Conservation (phyloP, 2,113 vertebrate species). For the Scolopax mira region DNA sequence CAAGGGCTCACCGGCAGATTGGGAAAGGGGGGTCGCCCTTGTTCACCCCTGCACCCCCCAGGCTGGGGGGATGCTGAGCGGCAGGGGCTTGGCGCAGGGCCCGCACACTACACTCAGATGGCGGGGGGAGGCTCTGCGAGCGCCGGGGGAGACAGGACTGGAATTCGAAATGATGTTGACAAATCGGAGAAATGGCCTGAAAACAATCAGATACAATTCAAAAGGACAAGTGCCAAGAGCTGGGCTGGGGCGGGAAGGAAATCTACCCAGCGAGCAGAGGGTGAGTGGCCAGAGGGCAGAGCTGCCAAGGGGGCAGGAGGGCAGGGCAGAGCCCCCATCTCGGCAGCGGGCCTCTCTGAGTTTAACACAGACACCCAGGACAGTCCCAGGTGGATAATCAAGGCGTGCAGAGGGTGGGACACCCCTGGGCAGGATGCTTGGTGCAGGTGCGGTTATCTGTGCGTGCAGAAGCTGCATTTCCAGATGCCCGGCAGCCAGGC, state of each 20-base stretch:
- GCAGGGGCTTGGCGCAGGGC: neutral
- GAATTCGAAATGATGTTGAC: constrained; percentile 63
- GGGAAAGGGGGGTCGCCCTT: neutral
- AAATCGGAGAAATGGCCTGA: constrained; percentile 67
- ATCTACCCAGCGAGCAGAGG: neutral
- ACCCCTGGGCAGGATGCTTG: neutral
- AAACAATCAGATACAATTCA: constrained; percentile 60
- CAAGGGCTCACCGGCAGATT: accelerated
- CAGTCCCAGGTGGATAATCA: neutral
- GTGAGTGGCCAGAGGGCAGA: neutral
- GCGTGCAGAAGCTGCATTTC: neutral
- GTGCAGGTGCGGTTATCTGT: neutral
- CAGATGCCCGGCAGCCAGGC: neutral
- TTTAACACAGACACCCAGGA: neutral
- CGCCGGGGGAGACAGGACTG: constrained; percentile 17
- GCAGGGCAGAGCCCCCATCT: neutral
- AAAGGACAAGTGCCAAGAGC: constrained; percentile 58
- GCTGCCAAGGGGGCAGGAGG: neutral
- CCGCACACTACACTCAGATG: neutral
- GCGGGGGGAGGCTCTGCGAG: neutral
- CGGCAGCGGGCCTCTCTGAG: neutral
- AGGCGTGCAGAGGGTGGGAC: accelerated
- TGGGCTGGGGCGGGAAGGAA: neutral
- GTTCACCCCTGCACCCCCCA: accelerated
- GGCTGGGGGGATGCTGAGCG: neutral